These are phyloP conservation scores for Trididemnum nubilum DNA, from an alignment of 23 tunicate species.

Conservation along the genomic window DNA sequence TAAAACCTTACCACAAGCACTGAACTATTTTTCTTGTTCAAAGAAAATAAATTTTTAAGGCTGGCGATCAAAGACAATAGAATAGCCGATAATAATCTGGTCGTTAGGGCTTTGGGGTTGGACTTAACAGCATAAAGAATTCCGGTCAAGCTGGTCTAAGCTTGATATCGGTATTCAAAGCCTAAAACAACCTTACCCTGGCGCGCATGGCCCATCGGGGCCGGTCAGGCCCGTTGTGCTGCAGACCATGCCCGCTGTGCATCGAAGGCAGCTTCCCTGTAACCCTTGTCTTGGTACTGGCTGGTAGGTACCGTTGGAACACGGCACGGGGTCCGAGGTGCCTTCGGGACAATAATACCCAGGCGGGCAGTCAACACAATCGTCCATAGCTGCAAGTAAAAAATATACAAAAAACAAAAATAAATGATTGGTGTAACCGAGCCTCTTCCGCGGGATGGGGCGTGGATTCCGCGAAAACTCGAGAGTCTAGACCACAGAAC, in stretches of 20 bases:
- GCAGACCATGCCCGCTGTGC: conserved; percentile 79
- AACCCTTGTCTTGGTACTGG: conserved; percentile 38
- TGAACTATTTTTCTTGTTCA: too few relatives aligned
- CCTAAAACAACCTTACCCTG: conserved; percentile 40
- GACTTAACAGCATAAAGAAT: too few relatives aligned
- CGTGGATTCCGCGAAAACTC: too few relatives aligned
- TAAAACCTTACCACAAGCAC: too few relatives aligned
- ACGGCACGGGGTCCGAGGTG: conserved; percentile 51
- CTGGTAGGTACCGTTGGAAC: conserved; percentile 70
- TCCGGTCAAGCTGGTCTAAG: too few relatives aligned
- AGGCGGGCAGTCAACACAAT: conserved; percentile 83
- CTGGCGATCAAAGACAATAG: too few relatives aligned
- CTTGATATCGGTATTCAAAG: too few relatives aligned
- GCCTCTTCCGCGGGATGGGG: background rate
- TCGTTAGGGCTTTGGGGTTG: too few relatives aligned
- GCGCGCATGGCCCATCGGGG: conserved; percentile 36
- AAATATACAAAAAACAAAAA: too few relatives aligned
- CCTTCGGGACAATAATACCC: conserved; percentile 79
- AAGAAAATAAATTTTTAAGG: too few relatives aligned
- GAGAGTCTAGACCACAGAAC: too few relatives aligned
- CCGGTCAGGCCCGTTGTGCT: conserved; percentile 41
- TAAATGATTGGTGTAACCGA: background rate
- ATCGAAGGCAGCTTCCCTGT: conserved; percentile 37
- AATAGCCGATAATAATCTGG: too few relatives aligned
- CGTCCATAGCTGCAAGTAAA: conserved; percentile 31